Base-by-base conservation (phyloP, 2,888 invertebrate species). In the Norana najaformis region DNA sequence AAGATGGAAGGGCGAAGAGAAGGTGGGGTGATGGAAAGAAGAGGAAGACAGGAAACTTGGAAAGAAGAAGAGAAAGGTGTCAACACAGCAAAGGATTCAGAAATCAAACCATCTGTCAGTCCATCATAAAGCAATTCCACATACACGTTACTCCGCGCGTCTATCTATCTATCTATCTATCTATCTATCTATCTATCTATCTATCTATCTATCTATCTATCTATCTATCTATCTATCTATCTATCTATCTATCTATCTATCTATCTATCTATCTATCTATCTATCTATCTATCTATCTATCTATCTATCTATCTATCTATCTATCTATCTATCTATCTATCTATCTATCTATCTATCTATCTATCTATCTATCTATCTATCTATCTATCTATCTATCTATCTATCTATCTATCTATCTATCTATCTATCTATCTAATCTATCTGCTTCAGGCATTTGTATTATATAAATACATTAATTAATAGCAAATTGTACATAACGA, bases 221-320 rank as follows among this genome's bases (percentile, higher is more conserved):
- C 39, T 91, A 3, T 89, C 13, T 91, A 53, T 89, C 85, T 90
- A n/a, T 83, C 88, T 91, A 11, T 83, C 53, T 91, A 39, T 91
- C 47, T 91, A 0, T 90, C 69, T 83, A 23, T 85, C 53, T 88
- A 34, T 89, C 37, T 89, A n/a, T 88, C 34, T 90, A 41, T 90
- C n/a, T 85, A 20, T 35, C 83, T 14, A 11, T 83, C 83, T 83
- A 23, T 53, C 83, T 83, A 14, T 83, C 83, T 90, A 35, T 85
- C 35, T 88, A 36, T 88, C 35, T 90, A 38, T 89, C 36, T 83
- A n/a, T 83, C 36, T 83, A 38, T 89, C 36, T 89, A 38, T 89
- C 30, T 89, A 38, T 90, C 39, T 90, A 47, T 90, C 39, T 90
- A 47, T 90, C 39, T 90, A 47, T 90, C 39, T 90, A 47, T 90